Conservation (phyloP, 1,140 invertebrate genomes). For the Temnothorax longispinosus region DNA sequence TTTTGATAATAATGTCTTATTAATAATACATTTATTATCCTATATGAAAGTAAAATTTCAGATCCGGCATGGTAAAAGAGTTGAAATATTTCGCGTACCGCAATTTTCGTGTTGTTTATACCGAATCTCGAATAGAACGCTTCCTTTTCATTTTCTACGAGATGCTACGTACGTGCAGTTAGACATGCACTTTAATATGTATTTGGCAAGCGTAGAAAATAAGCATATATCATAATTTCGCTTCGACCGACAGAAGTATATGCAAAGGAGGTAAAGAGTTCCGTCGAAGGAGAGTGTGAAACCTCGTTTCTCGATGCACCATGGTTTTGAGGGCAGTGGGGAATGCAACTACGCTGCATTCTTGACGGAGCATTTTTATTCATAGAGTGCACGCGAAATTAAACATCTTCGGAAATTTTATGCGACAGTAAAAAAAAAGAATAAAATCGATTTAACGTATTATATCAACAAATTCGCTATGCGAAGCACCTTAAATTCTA, state of each 20-base stretch:
- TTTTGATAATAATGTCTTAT: not conserved
- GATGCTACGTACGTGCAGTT: not conserved
- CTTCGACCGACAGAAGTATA: constrained; percentile 10
- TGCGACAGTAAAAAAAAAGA: not conserved
- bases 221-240: constrained; percentile 34
- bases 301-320: constrained; percentile 53
- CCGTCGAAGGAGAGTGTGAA: constrained; percentile 61
- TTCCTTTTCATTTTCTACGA: not conserved
- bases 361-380: constrained; percentile 10
- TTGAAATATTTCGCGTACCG: not conserved
- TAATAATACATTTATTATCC: not conserved
- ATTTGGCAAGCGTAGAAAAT: constrained; percentile 27
- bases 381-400: not conserved
- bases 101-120: not conserved
- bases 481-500: not conserved
- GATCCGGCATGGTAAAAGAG: not conserved
- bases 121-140: not conserved
- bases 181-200: not conserved
- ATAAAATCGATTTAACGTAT: not conserved
- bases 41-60: not conserved
- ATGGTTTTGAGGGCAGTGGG: constrained; percentile 51
- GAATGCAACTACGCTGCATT: not conserved
- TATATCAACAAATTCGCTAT: not conserved
- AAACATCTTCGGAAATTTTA: not conserved
- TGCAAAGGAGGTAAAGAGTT: constrained; percentile 24